Evolutionary conservation across 2,888 invertebrate species (phyloP).

Genomic region (Lycophotia porphyrea): DNA sequence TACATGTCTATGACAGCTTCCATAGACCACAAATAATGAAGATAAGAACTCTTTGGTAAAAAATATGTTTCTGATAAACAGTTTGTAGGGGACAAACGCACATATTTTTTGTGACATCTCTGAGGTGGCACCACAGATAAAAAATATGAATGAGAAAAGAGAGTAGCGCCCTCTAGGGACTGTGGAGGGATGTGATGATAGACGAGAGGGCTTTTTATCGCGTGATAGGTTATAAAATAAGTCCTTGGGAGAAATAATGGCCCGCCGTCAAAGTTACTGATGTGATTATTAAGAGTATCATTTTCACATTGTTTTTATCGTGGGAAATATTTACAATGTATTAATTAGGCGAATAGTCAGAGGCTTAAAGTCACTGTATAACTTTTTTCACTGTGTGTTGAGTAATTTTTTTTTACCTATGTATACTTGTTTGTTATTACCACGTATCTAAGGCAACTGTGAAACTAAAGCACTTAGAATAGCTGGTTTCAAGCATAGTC

Average conservation of each 20-base stretch:
- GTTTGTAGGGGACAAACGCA: conserved; percentile 4
- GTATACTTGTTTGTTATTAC: too few species aligned
- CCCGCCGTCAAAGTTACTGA: not conserved
- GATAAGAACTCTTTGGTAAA: conserved; percentile 52
- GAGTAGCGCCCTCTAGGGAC: conserved; percentile 55
- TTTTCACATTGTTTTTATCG: not conserved
- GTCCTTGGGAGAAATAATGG: not conserved
- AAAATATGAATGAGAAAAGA: conserved; percentile 63
- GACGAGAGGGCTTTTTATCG: conserved; percentile 32
- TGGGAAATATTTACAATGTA: not conserved
- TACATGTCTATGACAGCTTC: conserved; percentile 51
- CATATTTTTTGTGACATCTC: conserved; percentile 60
- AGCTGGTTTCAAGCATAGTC: too few species aligned
- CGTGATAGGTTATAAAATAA: conserved; percentile 12
- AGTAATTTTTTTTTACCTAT: not conserved
- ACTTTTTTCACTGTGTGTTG: not conserved
- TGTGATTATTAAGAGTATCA: not conserved
- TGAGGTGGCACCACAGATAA: conserved; percentile 59
- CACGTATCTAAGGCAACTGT: too few species aligned
- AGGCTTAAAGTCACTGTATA: not conserved
- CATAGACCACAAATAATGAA: conserved; percentile 43
- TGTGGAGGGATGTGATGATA: conserved; percentile 42
- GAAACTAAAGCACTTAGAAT: too few species aligned
- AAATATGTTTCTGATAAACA: conserved; percentile 3
- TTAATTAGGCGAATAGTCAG: not conserved